Base-by-base conservation (phyloP, 2,888 invertebrate species). In the Epistrophella euchroma region DNA sequence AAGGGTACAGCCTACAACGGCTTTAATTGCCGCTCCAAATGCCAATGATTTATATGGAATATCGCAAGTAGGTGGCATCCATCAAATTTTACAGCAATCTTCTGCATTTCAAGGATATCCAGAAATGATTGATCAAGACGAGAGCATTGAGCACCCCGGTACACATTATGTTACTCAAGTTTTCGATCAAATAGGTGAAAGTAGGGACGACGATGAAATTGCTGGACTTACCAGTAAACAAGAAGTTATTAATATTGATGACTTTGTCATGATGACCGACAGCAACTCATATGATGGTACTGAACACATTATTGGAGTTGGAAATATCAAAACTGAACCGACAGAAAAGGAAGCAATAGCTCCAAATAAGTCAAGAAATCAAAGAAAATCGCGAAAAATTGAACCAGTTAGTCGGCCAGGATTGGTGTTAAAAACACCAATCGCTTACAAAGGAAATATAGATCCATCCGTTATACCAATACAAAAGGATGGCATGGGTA, bases 401-500 rank as follows among this genome's bases (percentile, higher is more conserved):
- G 95, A 95, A 91, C 96, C 96, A 47, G 94, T 96, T 60, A 95
- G 95, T 91, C 95, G 96, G 92, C 96, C 96, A 72, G 96, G 95
- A 72, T 93, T 96, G 84, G 95, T 96, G 89, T 92, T 96, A 88
- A 96, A 96, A 92, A 96, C 96, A 88, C 96, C 96, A 80, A 96
- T 96, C 88, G 96, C 96, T 66, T 96, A 96, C 93, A 95, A 96
- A 91, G 95, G 96, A 90, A 95, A 96, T 91, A 96, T 96, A 75
- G 97, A 97, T 93, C 95, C 97, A 83, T 96, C 96, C 88, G 96
- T 97, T 90, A 96, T 97, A 93, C 97, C 97, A 73, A 96, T 97
- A 90, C 95, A 96, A 92, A 97, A 96, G 93, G 97, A 97, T 92
- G 97, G 96, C 93, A 97, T 97, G 94, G 97, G 97, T 97, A 93